Conservation (phyloP, 1,140 invertebrate genomes). For the Hypothenemus hampei region DNA sequence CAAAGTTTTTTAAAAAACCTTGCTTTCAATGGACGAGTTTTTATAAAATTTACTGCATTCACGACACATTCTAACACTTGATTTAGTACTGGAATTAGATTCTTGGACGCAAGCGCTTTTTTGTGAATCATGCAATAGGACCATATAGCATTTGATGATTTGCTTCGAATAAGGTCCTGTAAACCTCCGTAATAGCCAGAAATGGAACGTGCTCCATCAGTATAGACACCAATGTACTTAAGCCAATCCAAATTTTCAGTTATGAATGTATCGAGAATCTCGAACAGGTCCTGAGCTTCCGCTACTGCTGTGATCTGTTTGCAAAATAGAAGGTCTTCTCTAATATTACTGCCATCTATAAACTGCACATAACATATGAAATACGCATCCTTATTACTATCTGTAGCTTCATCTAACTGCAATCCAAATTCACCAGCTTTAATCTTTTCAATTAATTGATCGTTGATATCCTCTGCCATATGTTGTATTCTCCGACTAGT, state of each 20-base stretch:
- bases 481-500: conserved; percentile 36
- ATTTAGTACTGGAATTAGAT: too few relatives aligned
- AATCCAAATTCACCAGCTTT: conserved; percentile 33
- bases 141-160: too few relatives aligned
- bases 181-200: too few relatives aligned
- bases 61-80: too few relatives aligned
- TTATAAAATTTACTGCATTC: conserved; percentile 34
- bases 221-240: conserved; percentile 32
- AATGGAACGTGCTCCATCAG: conserved; percentile 32
- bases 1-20: conserved; percentile 38
- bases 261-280: conserved; percentile 26
- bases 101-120: conserved; percentile 1
- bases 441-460: conserved; percentile 33
- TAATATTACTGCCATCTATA: conserved; percentile 28
- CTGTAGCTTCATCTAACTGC: conserved; percentile 36
- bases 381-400: conserved; percentile 32
- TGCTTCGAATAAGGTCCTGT: too few relatives aligned
- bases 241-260: conserved; percentile 26
- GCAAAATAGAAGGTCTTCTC: conserved; percentile 33
- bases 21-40: conserved; percentile 31
- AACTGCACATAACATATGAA: conserved; percentile 35
- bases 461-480: conserved; percentile 33
- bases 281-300: conserved; percentile 31
- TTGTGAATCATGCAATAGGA: conserved; percentile 21
- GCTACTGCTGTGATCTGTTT: too few relatives aligned